Percentiles rank a stretch among this genome's conserved stretches.
phyloP scores from a whole-genome alignment of 2,113 vertebrate genomes.

The Ictalurus punctatus region DNA sequence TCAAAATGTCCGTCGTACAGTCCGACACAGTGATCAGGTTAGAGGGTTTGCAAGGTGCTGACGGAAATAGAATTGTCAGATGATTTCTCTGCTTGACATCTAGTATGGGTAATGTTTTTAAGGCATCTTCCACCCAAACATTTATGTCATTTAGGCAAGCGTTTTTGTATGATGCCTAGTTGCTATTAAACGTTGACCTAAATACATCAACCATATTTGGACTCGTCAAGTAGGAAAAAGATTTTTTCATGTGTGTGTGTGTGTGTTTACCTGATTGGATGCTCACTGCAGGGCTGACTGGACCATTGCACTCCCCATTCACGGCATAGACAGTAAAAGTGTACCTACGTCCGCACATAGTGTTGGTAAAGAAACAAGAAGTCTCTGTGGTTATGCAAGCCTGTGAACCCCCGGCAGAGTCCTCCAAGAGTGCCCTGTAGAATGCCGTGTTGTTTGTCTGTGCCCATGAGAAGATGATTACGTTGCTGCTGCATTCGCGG shows the following conservation, averaged over 20 bases:
- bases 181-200: neutral
- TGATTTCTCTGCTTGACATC: neutral
- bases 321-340: slow-evolving; percentile 65
- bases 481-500: slow-evolving; percentile 70
- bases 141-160: neutral
- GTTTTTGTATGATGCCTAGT: neutral
- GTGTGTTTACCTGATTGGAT: slow-evolving; percentile 69
- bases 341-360: slow-evolving; percentile 68
- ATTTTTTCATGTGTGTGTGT: neutral
- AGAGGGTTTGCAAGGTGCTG: slow-evolving; percentile 75
- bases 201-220: neutral
- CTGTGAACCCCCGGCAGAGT: slow-evolving; percentile 59
- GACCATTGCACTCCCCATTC: slow-evolving; percentile 55
- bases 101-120: neutral
- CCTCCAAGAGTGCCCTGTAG: slow-evolving; percentile 64
- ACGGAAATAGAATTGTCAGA: neutral
- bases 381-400: slow-evolving; percentile 69
- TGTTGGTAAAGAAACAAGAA: slow-evolving; percentile 72
- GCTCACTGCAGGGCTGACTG: slow-evolving; percentile 55
- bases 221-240: neutral
- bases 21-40: slow-evolving; percentile 63
- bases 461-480: slow-evolving; percentile 71
- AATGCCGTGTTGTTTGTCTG: slow-evolving; percentile 52
- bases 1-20: slow-evolving; percentile 63
- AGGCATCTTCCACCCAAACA: neutral